Conservation (phyloP, 2,113 vertebrate species). For the Chaetops frenatus region DNA sequence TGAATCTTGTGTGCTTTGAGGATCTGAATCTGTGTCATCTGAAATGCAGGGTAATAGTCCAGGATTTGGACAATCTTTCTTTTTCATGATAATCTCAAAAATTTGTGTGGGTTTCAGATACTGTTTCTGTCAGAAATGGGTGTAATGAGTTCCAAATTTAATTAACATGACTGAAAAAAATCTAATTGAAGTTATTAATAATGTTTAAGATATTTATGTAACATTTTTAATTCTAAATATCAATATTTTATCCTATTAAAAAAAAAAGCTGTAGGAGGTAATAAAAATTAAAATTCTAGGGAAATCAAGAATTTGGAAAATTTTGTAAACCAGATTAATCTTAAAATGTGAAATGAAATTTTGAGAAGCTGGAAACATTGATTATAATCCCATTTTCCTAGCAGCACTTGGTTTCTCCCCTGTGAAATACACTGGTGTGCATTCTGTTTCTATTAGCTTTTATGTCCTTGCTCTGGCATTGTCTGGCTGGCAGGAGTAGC, state of each 20-base stretch:
- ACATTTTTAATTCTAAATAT: background rate
- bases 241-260: background rate
- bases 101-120: background rate
- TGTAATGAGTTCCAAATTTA: background rate
- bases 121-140: rapidly evolving
- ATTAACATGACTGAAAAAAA: background rate
- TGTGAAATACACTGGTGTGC: background rate
- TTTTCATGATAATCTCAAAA: background rate
- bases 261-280: background rate
- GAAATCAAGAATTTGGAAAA: background rate
- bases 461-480: background rate
- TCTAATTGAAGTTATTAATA: background rate
- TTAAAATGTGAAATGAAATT: background rate
- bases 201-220: background rate
- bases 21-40: background rate
- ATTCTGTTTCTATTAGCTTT: background rate
- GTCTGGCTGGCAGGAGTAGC: background rate
- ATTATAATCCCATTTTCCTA: background rate
- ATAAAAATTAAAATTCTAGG: background rate
- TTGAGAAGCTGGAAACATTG: background rate
- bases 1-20: background rate
- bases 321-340: background rate
- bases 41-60: background rate
- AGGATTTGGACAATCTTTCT: background rate
- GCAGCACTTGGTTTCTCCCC: background rate